phyloP scores from a whole-genome alignment of 2,888 invertebrate species.

The Meganola albula region DNA sequence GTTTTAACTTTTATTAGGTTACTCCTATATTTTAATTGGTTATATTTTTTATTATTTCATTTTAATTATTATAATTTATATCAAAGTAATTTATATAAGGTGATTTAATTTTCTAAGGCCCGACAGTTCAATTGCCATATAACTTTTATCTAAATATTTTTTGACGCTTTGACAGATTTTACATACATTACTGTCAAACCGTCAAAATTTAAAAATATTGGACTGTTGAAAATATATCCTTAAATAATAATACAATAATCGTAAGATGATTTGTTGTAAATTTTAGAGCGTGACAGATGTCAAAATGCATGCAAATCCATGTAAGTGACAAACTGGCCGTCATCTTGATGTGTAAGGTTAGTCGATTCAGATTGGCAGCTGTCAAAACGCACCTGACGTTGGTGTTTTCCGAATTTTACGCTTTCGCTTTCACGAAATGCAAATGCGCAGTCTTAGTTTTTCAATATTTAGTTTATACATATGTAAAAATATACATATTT shows the following conservation, averaged over 20 bases:
- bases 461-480: conserved; percentile 9
- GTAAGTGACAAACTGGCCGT: conserved; percentile 57
- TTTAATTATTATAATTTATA: no score
- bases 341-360: conserved; percentile 68
- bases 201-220: no score
- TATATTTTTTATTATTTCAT: no score
- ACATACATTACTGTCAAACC: no score
- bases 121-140: no score
- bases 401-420: conserved; percentile 23
- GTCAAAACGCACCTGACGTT: conserved; percentile 22
- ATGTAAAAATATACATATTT: conserved; percentile 3
- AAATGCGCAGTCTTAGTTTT: conserved; percentile 19
- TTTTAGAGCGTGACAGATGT: conserved; percentile 74
- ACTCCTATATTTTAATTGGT: no score
- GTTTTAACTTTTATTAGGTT: no score
- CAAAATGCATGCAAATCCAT: conserved; percentile 68
- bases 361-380: conserved; percentile 43
- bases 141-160: no score
- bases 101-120: no score
- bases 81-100: no score
- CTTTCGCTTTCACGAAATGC: conserved; percentile 23
- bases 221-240: no score
- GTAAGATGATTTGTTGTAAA: conserved; percentile 36
- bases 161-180: no score
- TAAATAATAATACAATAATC: conserved; percentile 18